phyloP scores from a whole-genome alignment of 2,888 invertebrate genomes.

The Abrostola tripartita region DNA sequence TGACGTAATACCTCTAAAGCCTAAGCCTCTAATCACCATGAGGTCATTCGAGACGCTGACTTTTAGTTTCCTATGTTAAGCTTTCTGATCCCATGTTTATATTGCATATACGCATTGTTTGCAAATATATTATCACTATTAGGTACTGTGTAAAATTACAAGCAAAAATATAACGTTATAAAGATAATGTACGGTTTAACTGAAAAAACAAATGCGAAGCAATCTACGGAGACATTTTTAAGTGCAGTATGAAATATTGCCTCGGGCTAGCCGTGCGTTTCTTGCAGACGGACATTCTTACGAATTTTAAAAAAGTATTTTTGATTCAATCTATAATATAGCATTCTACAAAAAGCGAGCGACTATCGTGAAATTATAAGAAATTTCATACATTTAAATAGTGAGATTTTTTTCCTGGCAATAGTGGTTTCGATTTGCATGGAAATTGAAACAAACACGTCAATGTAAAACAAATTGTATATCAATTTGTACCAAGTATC shows the following conservation, averaged over 20 bases:
- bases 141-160: not conserved
- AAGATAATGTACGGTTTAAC: not conserved
- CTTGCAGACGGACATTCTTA: slow-evolving; percentile 39
- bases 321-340: slow-evolving; percentile 8
- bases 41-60: slow-evolving; percentile 47
- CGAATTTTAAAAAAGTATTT: slow-evolving; percentile 14
- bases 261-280: slow-evolving; percentile 52
- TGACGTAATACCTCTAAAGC: slow-evolving; percentile 58
- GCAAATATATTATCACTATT: too few relatives aligned
- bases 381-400: too few relatives aligned
- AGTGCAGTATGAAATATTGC: slow-evolving; percentile 63
- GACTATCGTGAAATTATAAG: too few relatives aligned
- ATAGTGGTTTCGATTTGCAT: too few relatives aligned
- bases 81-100: slow-evolving; percentile 6
- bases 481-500: slow-evolving; percentile 11
- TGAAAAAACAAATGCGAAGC: slow-evolving; percentile 47
- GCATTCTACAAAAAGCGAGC: not conserved
- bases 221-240: slow-evolving; percentile 55
- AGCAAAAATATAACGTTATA: not conserved
- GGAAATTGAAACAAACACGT: slow-evolving; percentile 23
- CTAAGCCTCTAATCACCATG: slow-evolving; percentile 55
- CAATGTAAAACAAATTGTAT: not conserved
- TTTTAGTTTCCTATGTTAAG: slow-evolving; percentile 17
- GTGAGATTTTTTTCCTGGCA: too few relatives aligned
- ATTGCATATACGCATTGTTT: slow-evolving; percentile 13